Evolutionary conservation across 2,113 vertebrate genomes (phyloP).

Genomic region (Lipotes vexillifer): DNA sequence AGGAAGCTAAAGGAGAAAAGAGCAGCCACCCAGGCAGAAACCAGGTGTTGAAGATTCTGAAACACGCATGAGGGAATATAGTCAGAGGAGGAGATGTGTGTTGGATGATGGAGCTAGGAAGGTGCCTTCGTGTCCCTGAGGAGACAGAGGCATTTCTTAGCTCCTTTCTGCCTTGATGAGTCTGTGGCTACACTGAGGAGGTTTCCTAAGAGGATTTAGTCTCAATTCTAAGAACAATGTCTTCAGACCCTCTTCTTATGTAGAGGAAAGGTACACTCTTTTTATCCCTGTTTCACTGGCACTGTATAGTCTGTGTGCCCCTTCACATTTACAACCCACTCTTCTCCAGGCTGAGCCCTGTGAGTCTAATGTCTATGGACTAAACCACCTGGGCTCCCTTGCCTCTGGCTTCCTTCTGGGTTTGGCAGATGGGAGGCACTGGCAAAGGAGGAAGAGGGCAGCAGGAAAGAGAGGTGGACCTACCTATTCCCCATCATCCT

Average conservation of each 20-base stretch:
- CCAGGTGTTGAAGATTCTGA: not conserved
- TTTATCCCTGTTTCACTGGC: not conserved
- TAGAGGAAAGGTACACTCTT: not conserved
- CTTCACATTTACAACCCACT: not conserved
- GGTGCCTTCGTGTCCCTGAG: not conserved
- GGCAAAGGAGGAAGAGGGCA: not conserved
- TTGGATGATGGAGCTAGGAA: not conserved
- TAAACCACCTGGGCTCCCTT: not conserved
- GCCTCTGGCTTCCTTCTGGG: not conserved
- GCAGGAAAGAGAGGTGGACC: not conserved
- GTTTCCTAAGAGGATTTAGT: not conserved
- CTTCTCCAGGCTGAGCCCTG: not conserved
- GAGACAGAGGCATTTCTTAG: not conserved
- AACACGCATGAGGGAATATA: not conserved
- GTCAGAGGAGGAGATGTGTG: not conserved
- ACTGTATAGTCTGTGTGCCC: not conserved
- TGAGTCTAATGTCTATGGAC: not conserved
- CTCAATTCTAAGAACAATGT: not conserved
- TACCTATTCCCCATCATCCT: not conserved
- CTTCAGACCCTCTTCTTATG: not conserved
- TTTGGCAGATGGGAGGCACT: not conserved
- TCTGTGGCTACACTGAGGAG: not conserved
- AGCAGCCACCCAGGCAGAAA: not conserved
- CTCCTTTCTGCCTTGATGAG: not conserved
- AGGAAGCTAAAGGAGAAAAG: not conserved